These are phyloP conservation scores for Pollachius pollachius DNA, from an alignment of 2,113 vertebrate genomes.

Conservation along the genomic window DNA sequence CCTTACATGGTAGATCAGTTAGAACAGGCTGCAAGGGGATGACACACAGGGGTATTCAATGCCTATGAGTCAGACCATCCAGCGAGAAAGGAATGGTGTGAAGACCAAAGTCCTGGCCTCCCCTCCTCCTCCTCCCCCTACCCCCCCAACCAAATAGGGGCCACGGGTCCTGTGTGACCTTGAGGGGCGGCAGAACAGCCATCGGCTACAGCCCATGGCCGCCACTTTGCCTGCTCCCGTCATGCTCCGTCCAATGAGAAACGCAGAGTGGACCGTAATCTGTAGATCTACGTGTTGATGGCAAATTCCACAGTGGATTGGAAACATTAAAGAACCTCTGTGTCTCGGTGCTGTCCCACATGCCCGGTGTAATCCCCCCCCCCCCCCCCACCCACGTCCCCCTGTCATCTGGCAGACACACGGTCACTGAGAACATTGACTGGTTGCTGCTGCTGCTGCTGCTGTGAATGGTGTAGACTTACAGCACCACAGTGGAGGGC, in stretches of 20 bases:
- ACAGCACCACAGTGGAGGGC: constrained; percentile 39
- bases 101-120: constrained; percentile 35
- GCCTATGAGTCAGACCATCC: constrained; percentile 45
- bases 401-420: constrained; percentile 21
- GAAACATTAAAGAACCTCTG: constrained; percentile 42
- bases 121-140: constrained; percentile 31
- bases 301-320: constrained; percentile 52
- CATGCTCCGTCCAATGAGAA: no score
- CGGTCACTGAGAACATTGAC: constrained; percentile 44
- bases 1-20: not conserved
- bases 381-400: not conserved
- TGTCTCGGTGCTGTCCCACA: constrained; percentile 46
- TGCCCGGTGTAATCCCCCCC: constrained; percentile 45
- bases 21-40: not conserved
- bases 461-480: constrained; percentile 30
- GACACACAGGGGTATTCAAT: not conserved
- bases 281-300: constrained; percentile 59
- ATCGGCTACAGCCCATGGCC: constrained; percentile 21
- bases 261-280: constrained; percentile 42
- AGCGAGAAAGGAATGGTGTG: constrained; percentile 37
- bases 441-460: not conserved
- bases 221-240: no score
- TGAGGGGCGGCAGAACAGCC: constrained; percentile 18
- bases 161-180: constrained; percentile 39
- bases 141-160: constrained; percentile 22